Base-by-base conservation (phyloP, 2,888 invertebrate species). In the Zhuqinia jingwanae region DNA sequence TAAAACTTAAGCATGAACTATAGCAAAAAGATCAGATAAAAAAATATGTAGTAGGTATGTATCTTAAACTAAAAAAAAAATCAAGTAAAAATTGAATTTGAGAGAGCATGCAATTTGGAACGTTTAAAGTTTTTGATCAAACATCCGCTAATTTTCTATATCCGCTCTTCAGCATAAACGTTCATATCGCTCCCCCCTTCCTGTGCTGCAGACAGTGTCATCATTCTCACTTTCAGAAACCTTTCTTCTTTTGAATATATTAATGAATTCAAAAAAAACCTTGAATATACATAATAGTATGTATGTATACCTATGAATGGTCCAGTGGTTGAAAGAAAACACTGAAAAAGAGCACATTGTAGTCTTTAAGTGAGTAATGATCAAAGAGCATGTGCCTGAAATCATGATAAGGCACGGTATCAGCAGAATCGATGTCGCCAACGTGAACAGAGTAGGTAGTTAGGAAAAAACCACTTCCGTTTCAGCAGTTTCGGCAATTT, bases 301-400 rank as follows among this genome's bases (percentile, higher is more conserved):
- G n/a, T n/a, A n/a, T n/a, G n/a, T n/a, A n/a, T n/a, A n/a, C n/a
- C n/a, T n/a, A n/a, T n/a, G 53, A 75, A 47, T 75, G 58, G 82
- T 82, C 75, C 36, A 60, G 22, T 77, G 42, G 53, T 75, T 50
- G 75, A 50, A 75, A 53, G 53, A 27, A 75, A 75, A 13, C 27
- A 75, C 25, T 13, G 58, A 73, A 45, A 60, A 80, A 68, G n/a
- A 65, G 27, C 27, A 56, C 45, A 25, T 2, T 22, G 56, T 58
- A 58, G 47, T 50, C 47, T 58, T 75, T 82, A 63, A 82, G 60
- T 82, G 75, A 73, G 58, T 50, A 75, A 82, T 82, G 75, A 82
- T 82, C 75, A 63, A 81, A 82, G 82, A 82, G 82, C 82, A 82
- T 82, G 82, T 82, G 82, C 82, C 82, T 81, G 81, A 81, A 81